phyloP scores from a whole-genome alignment of 2,113 vertebrate genomes.

The Galbula dea region DNA sequence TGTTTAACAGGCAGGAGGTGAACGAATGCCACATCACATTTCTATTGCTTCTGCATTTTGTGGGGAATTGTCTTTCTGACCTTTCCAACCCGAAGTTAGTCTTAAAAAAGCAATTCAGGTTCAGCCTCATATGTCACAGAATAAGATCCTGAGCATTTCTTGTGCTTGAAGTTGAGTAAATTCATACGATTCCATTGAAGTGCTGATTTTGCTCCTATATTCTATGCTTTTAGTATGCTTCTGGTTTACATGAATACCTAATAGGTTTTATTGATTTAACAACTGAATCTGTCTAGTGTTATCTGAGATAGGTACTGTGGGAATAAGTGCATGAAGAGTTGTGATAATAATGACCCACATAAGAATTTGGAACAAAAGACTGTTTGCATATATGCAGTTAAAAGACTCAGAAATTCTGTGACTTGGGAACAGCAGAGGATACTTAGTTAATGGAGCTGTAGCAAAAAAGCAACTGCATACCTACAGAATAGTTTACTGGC shows the following conservation, averaged over 20 bases:
- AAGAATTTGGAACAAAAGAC: neutral
- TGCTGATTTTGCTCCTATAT: neutral
- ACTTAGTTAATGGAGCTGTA: neutral
- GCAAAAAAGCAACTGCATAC: neutral
- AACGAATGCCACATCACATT: neutral
- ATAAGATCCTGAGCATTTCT: neutral
- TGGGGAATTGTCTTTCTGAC: neutral
- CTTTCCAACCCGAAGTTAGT: neutral
- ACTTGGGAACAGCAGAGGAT: neutral
- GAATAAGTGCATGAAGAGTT: neutral
- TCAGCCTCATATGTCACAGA: neutral
- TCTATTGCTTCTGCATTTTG: neutral
- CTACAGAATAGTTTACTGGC: neutral
- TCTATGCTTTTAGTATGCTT: neutral
- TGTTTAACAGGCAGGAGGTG: neutral
- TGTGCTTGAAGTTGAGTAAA: neutral
- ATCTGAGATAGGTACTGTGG: neutral
- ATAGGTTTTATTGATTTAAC: neutral
- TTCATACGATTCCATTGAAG: neutral
- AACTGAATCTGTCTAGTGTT: neutral
- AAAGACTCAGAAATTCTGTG: conserved; percentile 14
- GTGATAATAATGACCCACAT: neutral
- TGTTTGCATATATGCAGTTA: neutral
- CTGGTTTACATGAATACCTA: neutral
- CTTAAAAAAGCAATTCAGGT: neutral